Evolutionary conservation across 2,888 invertebrate species (phyloP).

Genomic region (Yponomeuta sedellus): DNA sequence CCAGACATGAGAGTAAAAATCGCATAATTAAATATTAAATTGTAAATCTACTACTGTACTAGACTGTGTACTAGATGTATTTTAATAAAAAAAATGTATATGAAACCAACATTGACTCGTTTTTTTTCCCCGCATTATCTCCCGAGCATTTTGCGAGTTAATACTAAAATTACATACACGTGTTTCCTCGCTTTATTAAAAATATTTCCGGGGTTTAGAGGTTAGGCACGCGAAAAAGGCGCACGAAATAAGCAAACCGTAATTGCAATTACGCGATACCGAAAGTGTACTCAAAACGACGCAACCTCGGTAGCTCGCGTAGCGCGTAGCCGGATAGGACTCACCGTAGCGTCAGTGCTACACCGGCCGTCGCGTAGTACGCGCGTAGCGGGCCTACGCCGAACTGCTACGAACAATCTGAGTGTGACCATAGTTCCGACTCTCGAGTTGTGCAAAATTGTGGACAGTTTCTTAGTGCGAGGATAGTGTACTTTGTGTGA

Average conservation of each 20-base stretch:
- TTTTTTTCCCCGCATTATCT: no score
- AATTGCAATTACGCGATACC: not conserved
- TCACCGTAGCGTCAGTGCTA: constrained; percentile 59
- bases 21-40: no score
- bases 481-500: constrained; percentile 47
- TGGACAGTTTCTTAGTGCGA: constrained; percentile 24
- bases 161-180: no score
- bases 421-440: constrained; percentile 19
- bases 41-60: no score
- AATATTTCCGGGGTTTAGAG: not conserved
- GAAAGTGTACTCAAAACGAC: not conserved
- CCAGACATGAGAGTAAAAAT: no score
- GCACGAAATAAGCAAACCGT: not conserved
- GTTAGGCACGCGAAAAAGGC: not conserved
- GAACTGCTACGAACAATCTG: constrained; percentile 34
- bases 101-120: no score
- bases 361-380: constrained; percentile 63
- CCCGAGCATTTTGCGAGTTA: no score
- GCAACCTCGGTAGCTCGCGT: not conserved
- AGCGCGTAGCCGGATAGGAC: constrained; percentile 7
- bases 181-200: no score
- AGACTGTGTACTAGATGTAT: no score
- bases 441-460: constrained; percentile 34
- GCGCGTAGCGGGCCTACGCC: constrained; percentile 35
- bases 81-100: no score